Base-by-base conservation (phyloP, 2,888 invertebrate species). In the Lordiphosa andalusiaca region DNA sequence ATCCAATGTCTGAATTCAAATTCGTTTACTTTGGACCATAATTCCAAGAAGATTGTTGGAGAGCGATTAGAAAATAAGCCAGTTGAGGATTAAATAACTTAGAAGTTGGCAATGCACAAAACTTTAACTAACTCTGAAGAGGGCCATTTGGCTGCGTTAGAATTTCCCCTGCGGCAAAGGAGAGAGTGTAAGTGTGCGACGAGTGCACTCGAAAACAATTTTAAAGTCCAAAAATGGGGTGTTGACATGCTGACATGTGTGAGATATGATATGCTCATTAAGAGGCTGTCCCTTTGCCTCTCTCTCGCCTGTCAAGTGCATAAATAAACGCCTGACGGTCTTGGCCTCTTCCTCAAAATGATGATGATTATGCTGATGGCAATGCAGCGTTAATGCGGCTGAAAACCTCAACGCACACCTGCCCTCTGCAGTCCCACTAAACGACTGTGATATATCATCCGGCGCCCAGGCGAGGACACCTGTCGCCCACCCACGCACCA, bases 221-320 rank as follows among this genome's bases (percentile, higher is more conserved):
- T 69, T 36, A 53, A 52, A 41, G 41, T 36, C 23, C 23, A 33
- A 58, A 48, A 54, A 30, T 3, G 2, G 10, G 53, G 53, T 63
- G 63, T 53, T 47, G 63, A 60, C 49, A 19, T 23, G 63, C 72
- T 54, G 56, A 59, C 60, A 62, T 67, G 72, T 75, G 66, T 72
- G 75, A 76, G 78, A 78, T 70, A 78, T 73, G 76, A 76, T 76
- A 75, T 67, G 66, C 75, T 78, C 80, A 78, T 76, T 78, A 72
- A 61, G 69, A 58, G 58, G 30, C 35, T 23, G 30, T 16, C 53
- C 53, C 47, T 58, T 61, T 48, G 50, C 23, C 47, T 44, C 7
- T n/a, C n/a, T 30, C 10, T 6, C 6, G 55, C 40, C 75, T 77
- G 77, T 81, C 77, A 81, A 80, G 74, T 77, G 77, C 81, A 76